Base-by-base conservation (phyloP, 92 coral and sea anemone genomes). In the Palythoa heliodiscus region DNA sequence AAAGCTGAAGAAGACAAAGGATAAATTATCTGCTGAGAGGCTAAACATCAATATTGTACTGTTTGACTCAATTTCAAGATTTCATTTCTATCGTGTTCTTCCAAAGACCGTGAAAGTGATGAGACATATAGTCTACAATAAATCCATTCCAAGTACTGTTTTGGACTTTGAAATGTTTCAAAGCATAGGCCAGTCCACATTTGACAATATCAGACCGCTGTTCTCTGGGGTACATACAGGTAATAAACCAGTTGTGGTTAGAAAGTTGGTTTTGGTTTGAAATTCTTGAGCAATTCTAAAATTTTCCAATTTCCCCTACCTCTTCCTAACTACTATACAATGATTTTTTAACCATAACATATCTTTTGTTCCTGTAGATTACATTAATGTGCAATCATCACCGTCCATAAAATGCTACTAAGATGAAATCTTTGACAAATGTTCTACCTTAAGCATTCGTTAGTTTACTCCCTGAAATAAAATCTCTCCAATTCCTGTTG, bases 151-250 rank as follows among this genome's bases (percentile, higher is more conserved):
- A 73, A 86, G 91, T n/a, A 91, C 93, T 48, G 87, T 91, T 11
- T 35, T 91, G n/a, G 93, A 91, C 80, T 91, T 84, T 75, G 93
- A 91, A 61, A 76, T 88, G 54, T 76, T 91, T 52, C 93, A 91
- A 47, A 88, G 91, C 71, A 87, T 88, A 2, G 87, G 91, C 20
- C 88, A 84, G 88, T 88, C 89, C 48, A 91, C 93, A 15, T 84
- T 91, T 89, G 91, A 88, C 11, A 91, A 91, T 38, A 84, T 86
- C 48, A 76, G 93, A 55, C 88, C 93, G 3, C 66, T 91, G 72
- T 91, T 84, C 66, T 91, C 93, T 15, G 93, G 93, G 0, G 61
- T 85, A n/a, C 82, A 83, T 52, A 66, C 82, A 91, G 93, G 93
- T 90, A 57, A 71, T 71, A 50, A 52, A 52, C 13, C 40, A 2